Percentiles rank a stretch among this genome's conserved stretches.
These are phyloP conservation scores for Nudaria mundana DNA, from an alignment of 2,888 invertebrate genomes.

Conservation along the genomic window DNA sequence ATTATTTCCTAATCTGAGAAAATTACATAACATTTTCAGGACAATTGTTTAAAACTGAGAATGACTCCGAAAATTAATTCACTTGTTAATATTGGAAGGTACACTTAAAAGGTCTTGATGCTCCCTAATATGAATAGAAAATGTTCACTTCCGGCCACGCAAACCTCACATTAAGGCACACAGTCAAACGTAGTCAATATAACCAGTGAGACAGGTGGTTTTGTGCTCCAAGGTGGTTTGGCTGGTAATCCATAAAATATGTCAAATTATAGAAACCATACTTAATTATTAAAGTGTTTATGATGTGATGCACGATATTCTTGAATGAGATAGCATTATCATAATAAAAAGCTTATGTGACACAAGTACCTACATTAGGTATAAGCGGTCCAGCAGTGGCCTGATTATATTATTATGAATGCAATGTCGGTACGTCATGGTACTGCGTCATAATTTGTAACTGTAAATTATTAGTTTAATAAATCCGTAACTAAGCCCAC, in stretches of 20 bases:
- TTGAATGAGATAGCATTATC: neutral
- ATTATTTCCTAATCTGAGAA: too few species aligned
- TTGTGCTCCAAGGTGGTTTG: slow-evolving; percentile 20
- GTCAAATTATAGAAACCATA: slow-evolving; percentile 2
- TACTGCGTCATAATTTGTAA: too few species aligned
- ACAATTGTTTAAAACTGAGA: too few species aligned
- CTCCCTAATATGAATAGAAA: slow-evolving; percentile 63
- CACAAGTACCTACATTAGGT: too few species aligned
- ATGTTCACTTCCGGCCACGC: slow-evolving; percentile 76
- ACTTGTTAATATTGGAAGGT: slow-evolving; percentile 62
- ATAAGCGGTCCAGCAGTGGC: too few species aligned
- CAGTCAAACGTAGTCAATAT: slow-evolving; percentile 59
- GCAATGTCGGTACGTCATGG: too few species aligned
- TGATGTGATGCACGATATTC: neutral
- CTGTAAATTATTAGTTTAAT: too few species aligned
- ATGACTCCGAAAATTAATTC: too few species aligned
- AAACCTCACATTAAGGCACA: slow-evolving; percentile 69
- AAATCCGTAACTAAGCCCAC: too few species aligned
- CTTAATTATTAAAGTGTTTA: slow-evolving; percentile 1
- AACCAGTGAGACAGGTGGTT: slow-evolving; percentile 28
- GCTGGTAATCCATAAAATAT: slow-evolving; percentile 4
- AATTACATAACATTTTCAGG: too few species aligned
- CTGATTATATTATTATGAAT: too few species aligned
- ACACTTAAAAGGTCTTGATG: slow-evolving; percentile 66
- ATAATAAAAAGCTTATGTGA: too few species aligned